Evolutionary conservation across 2,888 invertebrate species (phyloP).

Genomic region (Helicoverpa assulta): DNA sequence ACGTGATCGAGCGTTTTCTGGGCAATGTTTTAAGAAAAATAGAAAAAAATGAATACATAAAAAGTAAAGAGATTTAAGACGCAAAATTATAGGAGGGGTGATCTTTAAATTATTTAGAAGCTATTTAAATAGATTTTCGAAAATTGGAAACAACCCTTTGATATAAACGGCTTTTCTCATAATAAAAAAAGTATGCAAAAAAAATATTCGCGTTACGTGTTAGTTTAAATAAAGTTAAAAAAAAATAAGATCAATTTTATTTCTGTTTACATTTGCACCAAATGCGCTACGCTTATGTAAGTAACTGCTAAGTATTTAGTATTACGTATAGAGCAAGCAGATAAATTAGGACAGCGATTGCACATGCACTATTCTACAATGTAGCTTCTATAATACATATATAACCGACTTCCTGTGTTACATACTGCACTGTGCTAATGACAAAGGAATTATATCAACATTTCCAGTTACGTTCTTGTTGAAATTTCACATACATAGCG

Average conservation of each 20-base stretch:
- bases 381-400: background rate
- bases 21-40: too few species aligned
- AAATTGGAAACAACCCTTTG: too few species aligned
- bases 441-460: slow-evolving; percentile 3
- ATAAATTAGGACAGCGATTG: slow-evolving; percentile 4
- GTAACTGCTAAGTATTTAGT: background rate
- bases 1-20: too few species aligned
- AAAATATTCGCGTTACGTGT: too few species aligned
- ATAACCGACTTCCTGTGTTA: slow-evolving; percentile 6
- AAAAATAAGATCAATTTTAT: background rate
- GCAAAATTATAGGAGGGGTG: too few species aligned
- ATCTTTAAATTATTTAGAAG: too few species aligned
- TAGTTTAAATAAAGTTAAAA: background rate
- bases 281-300: background rate
- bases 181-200: too few species aligned
- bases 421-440: background rate
- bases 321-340: slow-evolving; percentile 1
- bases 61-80: too few species aligned
- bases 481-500: background rate
- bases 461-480: background rate
- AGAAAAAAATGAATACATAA: too few species aligned
- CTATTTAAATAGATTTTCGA: too few species aligned
- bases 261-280: background rate
- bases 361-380: background rate
- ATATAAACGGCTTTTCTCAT: too few species aligned